Conservation (phyloP, 1,140 invertebrate genomes). For the Sycophila sp. region DNA sequence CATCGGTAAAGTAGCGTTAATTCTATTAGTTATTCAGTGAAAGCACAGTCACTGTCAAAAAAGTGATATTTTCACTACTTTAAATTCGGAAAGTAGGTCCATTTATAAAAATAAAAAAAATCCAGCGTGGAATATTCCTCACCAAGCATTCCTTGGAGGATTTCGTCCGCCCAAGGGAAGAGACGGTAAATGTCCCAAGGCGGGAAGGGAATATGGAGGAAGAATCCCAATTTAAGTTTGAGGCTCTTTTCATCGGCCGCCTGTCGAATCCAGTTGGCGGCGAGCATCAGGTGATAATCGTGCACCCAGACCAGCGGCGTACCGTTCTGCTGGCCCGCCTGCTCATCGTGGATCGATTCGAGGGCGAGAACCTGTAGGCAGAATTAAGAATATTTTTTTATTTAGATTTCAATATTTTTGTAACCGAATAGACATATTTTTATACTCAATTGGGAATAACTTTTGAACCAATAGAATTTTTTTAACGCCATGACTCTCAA, state of each 20-base stretch:
- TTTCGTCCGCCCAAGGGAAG: slow-evolving; percentile 90
- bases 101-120: no score
- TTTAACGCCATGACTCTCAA: no score
- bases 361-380: slow-evolving; percentile 70
- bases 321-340: slow-evolving; percentile 67
- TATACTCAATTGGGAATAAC: no score
- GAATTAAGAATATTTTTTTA: no score
- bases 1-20: not conserved
- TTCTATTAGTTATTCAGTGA: not conserved
- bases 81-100: not conserved
- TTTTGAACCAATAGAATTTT: no score
- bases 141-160: slow-evolving; percentile 89
- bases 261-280: slow-evolving; percentile 88
- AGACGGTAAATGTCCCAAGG: slow-evolving; percentile 92
- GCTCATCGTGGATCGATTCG: slow-evolving; percentile 70
- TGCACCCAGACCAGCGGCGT: slow-evolving; percentile 89
- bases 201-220: slow-evolving; percentile 92
- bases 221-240: slow-evolving; percentile 85
- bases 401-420: no score
- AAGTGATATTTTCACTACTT: not conserved
- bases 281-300: slow-evolving; percentile 91
- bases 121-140: slow-evolving; percentile 40
- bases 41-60: not conserved
- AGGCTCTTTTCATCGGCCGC: slow-evolving; percentile 81
- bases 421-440: no score